Base-by-base conservation (phyloP, 2,888 invertebrate genomes). In the Drosophila fulvimacula region DNA sequence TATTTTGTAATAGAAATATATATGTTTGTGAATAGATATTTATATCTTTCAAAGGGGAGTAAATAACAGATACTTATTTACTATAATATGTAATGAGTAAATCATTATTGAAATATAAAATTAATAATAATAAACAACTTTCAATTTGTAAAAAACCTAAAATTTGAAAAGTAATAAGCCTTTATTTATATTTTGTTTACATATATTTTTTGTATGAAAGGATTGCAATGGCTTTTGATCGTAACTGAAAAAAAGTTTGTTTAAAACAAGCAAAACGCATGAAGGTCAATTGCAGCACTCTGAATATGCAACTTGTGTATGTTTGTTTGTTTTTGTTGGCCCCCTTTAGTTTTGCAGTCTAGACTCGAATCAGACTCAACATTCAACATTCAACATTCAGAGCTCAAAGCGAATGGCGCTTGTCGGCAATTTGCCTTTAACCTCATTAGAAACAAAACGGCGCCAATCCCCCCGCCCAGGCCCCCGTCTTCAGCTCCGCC, bases 381-480 rank as follows among this genome's bases (percentile, higher is more conserved):
- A 46, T 46, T 73, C 64, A 69, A 44, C 46, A 46, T 46, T 69
- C 64, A 69, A 46, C 58, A 73, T 70, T 84, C 55, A 69, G 19
- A 32, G 70, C 52, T 52, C 51, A 52, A 52, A 52, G 52, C 52
- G 32, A 62, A 86, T 82, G 87, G 84, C 81, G 87, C 81, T 76
- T 60, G 76, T 51, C 56, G 46, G 57, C 67, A 73, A 73, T 76
- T 74, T 79, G 74, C 71, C 68, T 77, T 86, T 86, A 89, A 89
- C 89, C 89, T 89, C 89, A 89, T 85, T 85, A 89, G 76, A 77
- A 84, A 79, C 70, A 82, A 34, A 88, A 78, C 66, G 58, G 61
- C 39, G 60, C 69, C 75, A 64, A 56, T 78, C 27, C 52, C 52
- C 27, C 52, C 52, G 30, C 15, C 24, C 24, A 5, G 24, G 1